These are phyloP conservation scores for Buphagus erythrorhynchus DNA, from an alignment of 2,797 vertebrate species.

Conservation along the genomic window DNA sequence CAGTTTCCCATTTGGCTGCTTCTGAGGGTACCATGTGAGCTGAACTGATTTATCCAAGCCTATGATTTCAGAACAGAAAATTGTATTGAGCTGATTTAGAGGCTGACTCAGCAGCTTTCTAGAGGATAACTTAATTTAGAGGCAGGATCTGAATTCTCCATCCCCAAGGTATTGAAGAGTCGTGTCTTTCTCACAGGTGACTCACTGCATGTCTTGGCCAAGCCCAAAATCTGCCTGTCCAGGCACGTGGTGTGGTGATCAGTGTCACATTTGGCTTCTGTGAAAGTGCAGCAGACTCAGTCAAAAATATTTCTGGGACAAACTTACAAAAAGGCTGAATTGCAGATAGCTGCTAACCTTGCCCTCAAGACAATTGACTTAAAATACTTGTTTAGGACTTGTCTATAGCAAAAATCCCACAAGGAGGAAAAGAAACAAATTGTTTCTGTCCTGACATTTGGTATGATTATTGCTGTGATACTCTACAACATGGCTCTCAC, in stretches of 20 bases:
- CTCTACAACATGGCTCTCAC: neutral
- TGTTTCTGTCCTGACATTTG: neutral
- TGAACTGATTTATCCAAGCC: neutral
- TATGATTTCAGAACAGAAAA: neutral
- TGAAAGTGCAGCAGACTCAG: neutral
- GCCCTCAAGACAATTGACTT: neutral
- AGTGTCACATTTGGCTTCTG: neutral
- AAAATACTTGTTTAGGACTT: neutral
- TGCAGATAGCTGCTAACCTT: neutral
- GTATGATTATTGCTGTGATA: neutral
- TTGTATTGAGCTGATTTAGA: neutral
- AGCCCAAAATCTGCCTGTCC: neutral
- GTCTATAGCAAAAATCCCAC: neutral
- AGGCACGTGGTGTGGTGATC: neutral
- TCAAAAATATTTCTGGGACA: neutral
- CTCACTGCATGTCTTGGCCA: fast-evolving
- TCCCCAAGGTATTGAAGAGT: fast-evolving
- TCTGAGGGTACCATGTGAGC: neutral
- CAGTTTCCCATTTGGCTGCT: neutral
- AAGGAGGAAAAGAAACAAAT: neutral
- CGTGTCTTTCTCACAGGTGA: neutral
- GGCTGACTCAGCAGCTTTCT: neutral
- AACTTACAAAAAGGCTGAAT: neutral
- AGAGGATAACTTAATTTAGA: neutral
- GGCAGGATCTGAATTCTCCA: neutral